Percentiles rank a stretch among this genome's conserved stretches.
Evolutionary conservation across 2,113 vertebrate genomes (phyloP).

Genomic region (Perccottus glenii): DNA sequence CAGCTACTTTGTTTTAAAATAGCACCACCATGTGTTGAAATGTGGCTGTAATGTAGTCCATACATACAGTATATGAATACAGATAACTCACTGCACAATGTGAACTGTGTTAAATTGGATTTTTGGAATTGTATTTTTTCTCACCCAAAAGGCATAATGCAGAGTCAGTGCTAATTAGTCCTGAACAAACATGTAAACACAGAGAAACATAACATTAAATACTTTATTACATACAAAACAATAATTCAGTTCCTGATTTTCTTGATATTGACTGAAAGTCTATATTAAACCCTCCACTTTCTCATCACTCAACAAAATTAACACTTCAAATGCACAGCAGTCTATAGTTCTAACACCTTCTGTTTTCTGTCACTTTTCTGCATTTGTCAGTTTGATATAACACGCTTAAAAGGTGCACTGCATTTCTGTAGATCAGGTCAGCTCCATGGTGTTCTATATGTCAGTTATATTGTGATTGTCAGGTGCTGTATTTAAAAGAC

Average conservation of each 20-base stretch:
- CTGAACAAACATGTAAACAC: background rate
- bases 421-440: background rate
- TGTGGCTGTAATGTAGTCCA: background rate
- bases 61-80: too few species aligned
- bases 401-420: background rate
- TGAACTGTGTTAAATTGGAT: too few species aligned
- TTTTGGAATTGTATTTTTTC: too few species aligned
- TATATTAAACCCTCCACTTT: background rate
- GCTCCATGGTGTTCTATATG: background rate
- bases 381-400: slow-evolving; percentile 13
- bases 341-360: slow-evolving; percentile 3
- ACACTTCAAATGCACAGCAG: slow-evolving; percentile 26
- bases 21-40: slow-evolving; percentile 36
- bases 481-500: slow-evolving; percentile 2
- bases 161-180: too few species aligned
- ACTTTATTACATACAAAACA: slow-evolving; percentile 64
- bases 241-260: slow-evolving; percentile 32
- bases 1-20: background rate
- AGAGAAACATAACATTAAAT: slow-evolving; percentile 23
- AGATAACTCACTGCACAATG: too few species aligned
- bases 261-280: slow-evolving; percentile 11
- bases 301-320: slow-evolving; percentile 18
- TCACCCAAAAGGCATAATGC: too few species aligned
- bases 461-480: background rate
- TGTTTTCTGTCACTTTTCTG: background rate